Percentiles rank a stretch among this genome's conserved stretches.
These are phyloP conservation scores for Galemys pyrenaicus DNA, from an alignment of 2,113 vertebrate genomes.

Conservation along the genomic window DNA sequence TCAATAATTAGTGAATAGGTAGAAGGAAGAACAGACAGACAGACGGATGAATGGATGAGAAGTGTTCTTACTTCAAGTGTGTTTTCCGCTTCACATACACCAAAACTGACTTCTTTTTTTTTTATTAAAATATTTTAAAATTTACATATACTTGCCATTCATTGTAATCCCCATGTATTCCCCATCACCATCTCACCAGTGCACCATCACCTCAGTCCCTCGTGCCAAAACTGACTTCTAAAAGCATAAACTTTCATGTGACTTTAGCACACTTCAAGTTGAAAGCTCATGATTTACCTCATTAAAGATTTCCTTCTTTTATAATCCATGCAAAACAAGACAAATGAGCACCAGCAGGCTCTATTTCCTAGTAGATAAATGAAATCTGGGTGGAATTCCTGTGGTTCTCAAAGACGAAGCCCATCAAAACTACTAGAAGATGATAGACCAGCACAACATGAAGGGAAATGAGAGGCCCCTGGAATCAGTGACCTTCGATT, in stretches of 20 bases:
- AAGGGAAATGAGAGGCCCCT: constrained; percentile 46
- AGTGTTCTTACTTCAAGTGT: neutral
- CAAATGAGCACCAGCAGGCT: neutral
- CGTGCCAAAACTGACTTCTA: constrained; percentile 20
- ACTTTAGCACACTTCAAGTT: constrained; percentile 19
- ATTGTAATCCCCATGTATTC: too few species aligned
- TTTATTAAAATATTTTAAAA: too few species aligned
- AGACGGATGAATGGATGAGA: neutral
- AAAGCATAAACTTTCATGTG: neutral
- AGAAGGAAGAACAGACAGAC: neutral
- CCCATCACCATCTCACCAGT: too few species aligned
- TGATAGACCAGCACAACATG: constrained; percentile 43
- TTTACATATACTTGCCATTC: too few species aligned
- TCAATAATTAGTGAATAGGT: neutral
- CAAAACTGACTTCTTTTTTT: constrained; percentile 31
- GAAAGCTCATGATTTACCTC: neutral
- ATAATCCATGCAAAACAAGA: constrained; percentile 12
- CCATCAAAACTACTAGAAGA: constrained; percentile 69
- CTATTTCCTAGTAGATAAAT: constrained; percentile 44
- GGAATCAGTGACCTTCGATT: constrained; percentile 23
- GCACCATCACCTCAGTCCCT: too few species aligned
- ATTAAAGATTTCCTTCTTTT: constrained; percentile 44
- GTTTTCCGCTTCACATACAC: neutral
- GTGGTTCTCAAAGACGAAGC: constrained; percentile 48
- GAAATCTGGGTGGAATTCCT: constrained; percentile 62